Evolutionary conservation across 2,113 vertebrate genomes (phyloP), one percentile per base, ranked within the genome.

Genomic region (Ploceus nigricollis): DNA sequence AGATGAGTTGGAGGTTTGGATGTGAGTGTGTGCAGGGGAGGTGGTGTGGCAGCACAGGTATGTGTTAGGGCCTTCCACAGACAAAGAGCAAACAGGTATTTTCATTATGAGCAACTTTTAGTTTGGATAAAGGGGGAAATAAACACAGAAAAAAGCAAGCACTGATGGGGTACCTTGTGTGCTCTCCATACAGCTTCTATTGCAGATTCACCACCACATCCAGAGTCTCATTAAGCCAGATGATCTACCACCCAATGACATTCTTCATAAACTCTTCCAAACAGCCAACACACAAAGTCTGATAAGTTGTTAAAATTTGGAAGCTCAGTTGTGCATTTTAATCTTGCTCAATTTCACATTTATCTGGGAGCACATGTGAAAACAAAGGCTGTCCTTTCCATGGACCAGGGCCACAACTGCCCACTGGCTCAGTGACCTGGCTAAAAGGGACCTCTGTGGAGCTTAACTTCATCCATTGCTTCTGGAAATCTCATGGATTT

Each of bases 1-100:
- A 82, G 66, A 87, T 10, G 89, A 82, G 75, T 18, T 93, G 88
- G 78, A 77, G 66, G 18, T 69, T 92, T 16, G 82, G 89, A 35
- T 82, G 37, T 20, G 45, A 31, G 16, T 73, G 45, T 57, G 65
- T 69, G 57, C 64, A 87, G 51, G 27, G 23, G 39, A 70, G 47
- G 44, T 58, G 0, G 1, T 20, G 4, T 56, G 63, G 73, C 72
- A 76, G 64, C 9, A 11, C 69, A 69, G 87, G 72, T 70, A 28
- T 8, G 44, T 3, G 6, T 17, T 31, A 39, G 28, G 11, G 14
- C 47, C 47, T 70, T 90, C 30, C 25, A 25, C 0, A 47, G 64
- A n/a, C 1, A 3, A 64, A 60, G 42, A 76, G 10, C 33, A 66
- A 78, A 14, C 42, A 50, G 47, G 22, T 63, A 40, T 80, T 87